These are phyloP conservation scores for Metaphire vulgaris DNA, from an alignment of 1,140 invertebrate species.

Conservation along the genomic window DNA sequence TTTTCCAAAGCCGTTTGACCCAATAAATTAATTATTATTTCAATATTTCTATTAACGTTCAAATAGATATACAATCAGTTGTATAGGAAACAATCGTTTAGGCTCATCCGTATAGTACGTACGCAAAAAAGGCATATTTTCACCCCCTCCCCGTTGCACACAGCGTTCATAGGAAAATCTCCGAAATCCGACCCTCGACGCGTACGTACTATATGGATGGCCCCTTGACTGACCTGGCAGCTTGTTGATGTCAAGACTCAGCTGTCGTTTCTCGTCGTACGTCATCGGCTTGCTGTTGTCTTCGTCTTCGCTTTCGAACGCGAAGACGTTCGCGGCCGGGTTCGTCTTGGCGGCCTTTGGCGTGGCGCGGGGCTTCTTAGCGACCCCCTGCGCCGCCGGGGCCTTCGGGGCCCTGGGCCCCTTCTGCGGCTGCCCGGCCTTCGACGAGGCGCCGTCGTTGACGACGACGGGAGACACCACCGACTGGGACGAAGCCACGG, in stretches of 20 bases:
- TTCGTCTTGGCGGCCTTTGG: not conserved
- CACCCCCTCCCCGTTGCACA: no score
- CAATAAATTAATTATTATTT: no score
- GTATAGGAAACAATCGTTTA: no score
- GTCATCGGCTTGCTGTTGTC: slow-evolving; percentile 98
- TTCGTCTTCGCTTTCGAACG: slow-evolving; percentile 58
- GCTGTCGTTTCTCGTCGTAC: slow-evolving; percentile 96
- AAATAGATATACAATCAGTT: no score
- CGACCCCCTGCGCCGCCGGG: no score
- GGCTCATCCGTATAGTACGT: no score
- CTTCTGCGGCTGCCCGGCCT: not conserved
- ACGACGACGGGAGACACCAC: not conserved
- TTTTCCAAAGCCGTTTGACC: no score
- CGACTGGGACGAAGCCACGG: not conserved
- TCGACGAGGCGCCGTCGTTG: not conserved
- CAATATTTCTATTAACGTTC: no score
- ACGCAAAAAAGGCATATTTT: no score
- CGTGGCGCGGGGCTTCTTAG: not conserved
- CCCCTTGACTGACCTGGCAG: slow-evolving; percentile 71
- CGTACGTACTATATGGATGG: no score
- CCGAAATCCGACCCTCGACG: no score
- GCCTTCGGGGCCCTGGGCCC: not conserved
- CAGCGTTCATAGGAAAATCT: no score
- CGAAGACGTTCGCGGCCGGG: slow-evolving; percentile 20
- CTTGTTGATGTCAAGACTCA: slow-evolving; percentile 98